Evolutionary conservation across 2,797 vertebrate species (phyloP).

Genomic region (Chrysocyon brachyurus): DNA sequence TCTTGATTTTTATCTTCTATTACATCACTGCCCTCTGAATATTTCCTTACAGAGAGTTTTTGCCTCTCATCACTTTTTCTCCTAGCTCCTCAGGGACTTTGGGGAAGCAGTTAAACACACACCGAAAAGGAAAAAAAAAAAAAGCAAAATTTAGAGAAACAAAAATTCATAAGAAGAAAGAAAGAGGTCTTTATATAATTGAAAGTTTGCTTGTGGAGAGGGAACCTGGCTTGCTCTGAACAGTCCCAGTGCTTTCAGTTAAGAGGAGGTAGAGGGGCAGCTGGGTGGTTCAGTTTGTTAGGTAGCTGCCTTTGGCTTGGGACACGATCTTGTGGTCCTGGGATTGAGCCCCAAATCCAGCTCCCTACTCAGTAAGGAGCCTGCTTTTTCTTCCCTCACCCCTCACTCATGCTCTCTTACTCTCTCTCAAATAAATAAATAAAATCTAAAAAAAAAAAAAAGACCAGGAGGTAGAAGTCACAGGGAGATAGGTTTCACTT

Average conservation of each 20-base stretch:
- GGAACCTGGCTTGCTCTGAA: neutral
- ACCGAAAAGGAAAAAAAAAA: neutral
- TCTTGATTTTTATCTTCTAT: neutral
- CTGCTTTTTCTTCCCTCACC: too few relatives aligned
- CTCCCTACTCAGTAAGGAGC: too few relatives aligned
- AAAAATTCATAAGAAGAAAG: neutral
- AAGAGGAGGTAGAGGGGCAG: neutral
- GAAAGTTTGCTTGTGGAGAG: neutral
- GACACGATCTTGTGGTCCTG: too few relatives aligned
- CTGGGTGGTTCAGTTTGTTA: too few relatives aligned
- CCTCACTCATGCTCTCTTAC: too few relatives aligned
- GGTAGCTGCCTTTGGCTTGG: too few relatives aligned
- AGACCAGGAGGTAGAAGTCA: neutral
- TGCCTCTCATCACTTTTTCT: neutral
- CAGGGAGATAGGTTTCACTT: neutral
- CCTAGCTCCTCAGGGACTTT: neutral
- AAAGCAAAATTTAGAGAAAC: neutral
- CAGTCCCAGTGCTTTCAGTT: neutral
- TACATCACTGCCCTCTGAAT: neutral
- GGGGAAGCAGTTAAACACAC: neutral
- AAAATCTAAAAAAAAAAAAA: too few relatives aligned
- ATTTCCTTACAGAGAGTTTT: neutral
- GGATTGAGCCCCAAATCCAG: too few relatives aligned
- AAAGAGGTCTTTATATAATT: neutral
- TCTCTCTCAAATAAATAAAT: too few relatives aligned